Percentiles rank a stretch among this genome's conserved stretches.
These are phyloP conservation scores for Kryphioiulus occultus DNA, from an alignment of 2,888 invertebrate species.

Conservation along the genomic window DNA sequence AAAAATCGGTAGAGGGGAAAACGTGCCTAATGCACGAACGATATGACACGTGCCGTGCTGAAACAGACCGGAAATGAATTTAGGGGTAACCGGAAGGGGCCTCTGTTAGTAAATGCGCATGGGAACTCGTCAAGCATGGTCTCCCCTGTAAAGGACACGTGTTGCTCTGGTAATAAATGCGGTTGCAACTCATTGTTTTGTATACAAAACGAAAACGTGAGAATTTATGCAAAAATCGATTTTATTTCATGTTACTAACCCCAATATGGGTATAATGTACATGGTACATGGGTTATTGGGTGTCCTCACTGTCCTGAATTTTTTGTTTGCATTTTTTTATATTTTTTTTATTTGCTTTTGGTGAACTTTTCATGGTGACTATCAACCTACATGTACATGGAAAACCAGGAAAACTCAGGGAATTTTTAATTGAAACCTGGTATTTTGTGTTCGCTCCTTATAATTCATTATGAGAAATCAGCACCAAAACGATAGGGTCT, in stretches of 20 bases:
- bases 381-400: too few relatives aligned
- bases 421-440: neutral
- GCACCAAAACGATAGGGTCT: too few relatives aligned
- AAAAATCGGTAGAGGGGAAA: slow-evolving; percentile 7
- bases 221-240: neutral
- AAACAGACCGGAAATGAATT: neutral
- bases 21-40: neutral
- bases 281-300: too few relatives aligned
- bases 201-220: neutral
- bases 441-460: too few relatives aligned
- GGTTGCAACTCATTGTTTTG: neutral
- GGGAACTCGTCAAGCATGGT: neutral
- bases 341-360: too few relatives aligned
- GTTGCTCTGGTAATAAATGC: slow-evolving; percentile 28
- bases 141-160: slow-evolving; percentile 11
- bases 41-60: neutral
- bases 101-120: neutral
- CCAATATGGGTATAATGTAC: neutral
- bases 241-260: neutral
- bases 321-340: too few relatives aligned
- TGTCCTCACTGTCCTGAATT: too few relatives aligned
- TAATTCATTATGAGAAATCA: too few relatives aligned
- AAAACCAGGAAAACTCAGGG: too few relatives aligned
- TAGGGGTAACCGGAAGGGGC: slow-evolving; percentile 21
- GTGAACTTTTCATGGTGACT: too few relatives aligned